Base-by-base conservation (phyloP, 2,797 vertebrate genomes). In the Ciconia nigra region DNA sequence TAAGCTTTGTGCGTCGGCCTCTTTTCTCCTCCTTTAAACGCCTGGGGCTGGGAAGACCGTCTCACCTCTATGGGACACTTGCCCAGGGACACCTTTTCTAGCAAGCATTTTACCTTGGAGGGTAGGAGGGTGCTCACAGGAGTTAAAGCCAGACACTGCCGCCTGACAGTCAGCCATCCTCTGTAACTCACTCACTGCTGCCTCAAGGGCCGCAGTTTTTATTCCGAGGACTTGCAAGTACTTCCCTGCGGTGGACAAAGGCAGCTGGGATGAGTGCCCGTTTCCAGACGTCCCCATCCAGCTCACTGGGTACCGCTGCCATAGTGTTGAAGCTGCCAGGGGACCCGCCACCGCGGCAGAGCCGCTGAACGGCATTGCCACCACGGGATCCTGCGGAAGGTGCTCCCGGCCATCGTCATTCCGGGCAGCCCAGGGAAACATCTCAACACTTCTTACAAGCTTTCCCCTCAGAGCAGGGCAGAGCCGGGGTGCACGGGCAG, bases 311-410 rank as follows among this genome's bases (percentile, higher is more conserved):
- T 39, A 22, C 22, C 3, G 4, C 47, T 35, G 14, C 13, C 35
- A 9, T 1, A 7, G 62, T 2, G 21, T 8, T 29, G 61, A 49
- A 58, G 35, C 41, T 83, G 37, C 9, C 62, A 42, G 31, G 63
- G 25, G 25, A 42, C 41, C 25, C 10, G 3, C 7, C 62, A 25
- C 37, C 0, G 0, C 0, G 0, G n/a, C 39, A 58, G 44, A 13
- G 65, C 70, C 42, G 5, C 0, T 0, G 12, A n/a, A 39, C 3
- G 19, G 51, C 55, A 41, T 13, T 10, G 11, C 33, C 62, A 59
- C 16, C 0, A 0, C 5, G 6, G 55, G 9, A 21, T 33, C 24
- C 35, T 41, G 35, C 2, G 0, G 22, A 77, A 63, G 39, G 6
- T 7, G 7, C 21, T 54, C 47, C 28, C 2, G 2, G 31, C 26